phyloP scores from a whole-genome alignment of 2,888 invertebrate genomes.

The Tyria jacobaeae region DNA sequence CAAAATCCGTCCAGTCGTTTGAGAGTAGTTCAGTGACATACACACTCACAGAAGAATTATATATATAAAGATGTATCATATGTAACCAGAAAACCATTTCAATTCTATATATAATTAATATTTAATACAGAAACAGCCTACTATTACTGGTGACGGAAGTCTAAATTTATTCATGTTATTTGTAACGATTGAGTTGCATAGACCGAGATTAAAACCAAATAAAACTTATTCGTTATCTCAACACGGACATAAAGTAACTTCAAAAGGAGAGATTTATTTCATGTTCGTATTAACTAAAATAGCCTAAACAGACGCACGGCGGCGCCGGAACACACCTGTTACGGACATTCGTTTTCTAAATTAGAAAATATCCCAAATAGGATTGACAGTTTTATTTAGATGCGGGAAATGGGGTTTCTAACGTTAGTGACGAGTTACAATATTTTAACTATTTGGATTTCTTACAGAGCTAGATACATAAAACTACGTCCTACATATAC shows the following conservation, averaged over 20 bases:
- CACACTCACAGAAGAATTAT: no score
- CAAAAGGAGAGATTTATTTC: constrained; percentile 73
- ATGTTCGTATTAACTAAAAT: constrained; percentile 55
- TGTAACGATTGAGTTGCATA: constrained; percentile 32
- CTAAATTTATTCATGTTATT: constrained; percentile 35
- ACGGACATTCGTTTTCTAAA: constrained; percentile 66
- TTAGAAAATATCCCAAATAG: constrained; percentile 68
- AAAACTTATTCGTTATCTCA: constrained; percentile 70
- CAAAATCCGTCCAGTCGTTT: no score
- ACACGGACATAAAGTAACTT: constrained; percentile 67
- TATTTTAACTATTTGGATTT: constrained; percentile 8
- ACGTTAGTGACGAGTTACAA: constrained; percentile 27
- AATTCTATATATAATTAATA: neutral
- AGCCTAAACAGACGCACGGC: constrained; percentile 48
- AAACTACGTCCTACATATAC: constrained; percentile 27
- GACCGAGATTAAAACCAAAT: constrained; percentile 56
- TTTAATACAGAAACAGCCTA: neutral
- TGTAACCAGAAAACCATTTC: neutral
- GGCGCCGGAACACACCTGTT: constrained; percentile 74
- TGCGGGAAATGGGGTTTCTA: constrained; percentile 44
- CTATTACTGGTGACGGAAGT: constrained; percentile 17
- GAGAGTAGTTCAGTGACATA: no score
- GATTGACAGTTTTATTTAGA: constrained; percentile 75
- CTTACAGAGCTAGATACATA: constrained; percentile 43
- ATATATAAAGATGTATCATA: no score